Evolutionary conservation across 2,113 vertebrate genomes (phyloP), one percentile per base, ranked within the genome.

Genomic region (Phyllopteryx taeniolatus): DNA sequence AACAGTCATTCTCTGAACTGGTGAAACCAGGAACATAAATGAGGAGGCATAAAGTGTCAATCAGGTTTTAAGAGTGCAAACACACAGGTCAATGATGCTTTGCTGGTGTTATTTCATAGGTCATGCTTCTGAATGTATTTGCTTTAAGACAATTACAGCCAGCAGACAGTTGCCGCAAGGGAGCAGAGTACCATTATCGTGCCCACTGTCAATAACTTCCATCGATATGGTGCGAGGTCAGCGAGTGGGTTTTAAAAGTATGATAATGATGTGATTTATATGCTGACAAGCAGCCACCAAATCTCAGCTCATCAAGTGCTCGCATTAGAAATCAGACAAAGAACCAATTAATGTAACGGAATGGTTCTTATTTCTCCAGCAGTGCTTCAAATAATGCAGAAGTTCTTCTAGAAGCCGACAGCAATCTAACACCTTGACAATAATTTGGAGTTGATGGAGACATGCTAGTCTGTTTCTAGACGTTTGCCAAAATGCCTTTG

Each of bases 1-100:
- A 83, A 77, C 78, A 44, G 68, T 68, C 19, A n/a, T 62, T 67
- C 78, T 79, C 71, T 74, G 68, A 80, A 79, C 78, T 49, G 72
- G 33, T 17, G 57, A 82, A 78, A 66, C 65, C 5, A 42, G 15
- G 46, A 78, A 67, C 61, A 70, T 72, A n/a, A 66, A 68, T 54
- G 65, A 70, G 59, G 72, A 65, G 75, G 43, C 66, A 65, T 33
- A 69, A 72, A 68, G 62, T 49, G 66, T 68, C n/a, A 53, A 33
- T 70, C 20, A 84, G 78, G 70, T 76, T 82, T 77, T 35, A 68
- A 62, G 46, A 68, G 62, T 31, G 68, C 17, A 0, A 76, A 64
- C 67, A 72, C 73, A 70, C 77, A 79, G 74, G 49, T 54, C 35
- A 63, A 33, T 43, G 62, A 75, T 71, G 59, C 53, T 76, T 73